phyloP scores from a whole-genome alignment of 1,140 invertebrate genomes.

The Heliconius himera region DNA sequence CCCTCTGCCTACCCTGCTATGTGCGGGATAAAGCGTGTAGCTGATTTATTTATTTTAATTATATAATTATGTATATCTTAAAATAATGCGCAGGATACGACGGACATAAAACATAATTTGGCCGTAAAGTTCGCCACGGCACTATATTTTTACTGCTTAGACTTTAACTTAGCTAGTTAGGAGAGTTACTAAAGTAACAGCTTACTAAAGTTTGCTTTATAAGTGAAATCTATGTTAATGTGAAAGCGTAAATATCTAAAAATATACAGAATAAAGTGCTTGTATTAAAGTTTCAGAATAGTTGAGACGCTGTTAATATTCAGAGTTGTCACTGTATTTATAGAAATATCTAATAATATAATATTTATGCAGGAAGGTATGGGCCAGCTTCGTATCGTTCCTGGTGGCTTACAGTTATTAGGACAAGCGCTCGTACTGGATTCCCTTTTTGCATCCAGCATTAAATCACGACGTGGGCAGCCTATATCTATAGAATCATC shows the following conservation, averaged over 20 bases:
- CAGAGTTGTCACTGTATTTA: neutral
- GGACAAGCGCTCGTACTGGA: slow-evolving; percentile 94
- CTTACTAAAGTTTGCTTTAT: slow-evolving; percentile 27
- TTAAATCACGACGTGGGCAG: slow-evolving; percentile 90
- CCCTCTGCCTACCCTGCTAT: too few relatives aligned
- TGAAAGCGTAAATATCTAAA: neutral
- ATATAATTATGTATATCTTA: neutral
- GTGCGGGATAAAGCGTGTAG: too few relatives aligned
- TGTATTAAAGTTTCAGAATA: neutral
- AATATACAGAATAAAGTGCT: neutral
- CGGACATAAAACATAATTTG: neutral
- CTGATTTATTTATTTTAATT: too few relatives aligned
- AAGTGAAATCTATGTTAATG: slow-evolving; percentile 30
- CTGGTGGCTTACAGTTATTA: slow-evolving; percentile 92
- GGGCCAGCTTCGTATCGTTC: slow-evolving; percentile 94
- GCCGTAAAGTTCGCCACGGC: neutral
- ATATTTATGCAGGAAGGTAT: slow-evolving; percentile 91
- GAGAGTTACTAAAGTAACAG: slow-evolving; percentile 21
- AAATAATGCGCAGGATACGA: neutral
- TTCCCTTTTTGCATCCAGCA: slow-evolving; percentile 91
- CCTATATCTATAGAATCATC: slow-evolving; percentile 93
- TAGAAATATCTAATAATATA: neutral
- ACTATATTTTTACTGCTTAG: slow-evolving; percentile 25
- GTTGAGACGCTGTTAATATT: neutral
- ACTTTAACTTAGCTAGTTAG: slow-evolving; percentile 22